Percentiles rank a stretch among this genome's conserved stretches.
phyloP scores from a whole-genome alignment of 1,140 invertebrate genomes.

The Medauroidea extradentata region DNA sequence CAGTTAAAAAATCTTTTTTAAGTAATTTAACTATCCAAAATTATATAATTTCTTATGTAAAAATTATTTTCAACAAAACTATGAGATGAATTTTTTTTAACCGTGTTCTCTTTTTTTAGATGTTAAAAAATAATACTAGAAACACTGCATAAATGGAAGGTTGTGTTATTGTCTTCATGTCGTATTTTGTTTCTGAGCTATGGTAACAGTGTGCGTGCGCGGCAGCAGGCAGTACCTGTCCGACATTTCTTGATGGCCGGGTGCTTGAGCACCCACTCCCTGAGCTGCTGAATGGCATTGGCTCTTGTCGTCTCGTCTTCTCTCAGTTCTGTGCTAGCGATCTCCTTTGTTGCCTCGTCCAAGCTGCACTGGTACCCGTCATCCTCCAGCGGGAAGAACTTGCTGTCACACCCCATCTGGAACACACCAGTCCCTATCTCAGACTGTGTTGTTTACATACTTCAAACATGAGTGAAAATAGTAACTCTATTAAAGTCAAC shows the following conservation, averaged over 20 bases:
- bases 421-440: too few relatives aligned
- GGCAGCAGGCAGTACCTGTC: slow-evolving; percentile 52
- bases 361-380: slow-evolving; percentile 21
- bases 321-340: slow-evolving; percentile 63
- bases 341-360: slow-evolving; percentile 45
- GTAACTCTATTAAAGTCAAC: too few relatives aligned
- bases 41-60: too few relatives aligned
- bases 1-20: too few relatives aligned
- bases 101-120: neutral
- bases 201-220: neutral
- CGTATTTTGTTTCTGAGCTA: too few relatives aligned
- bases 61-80: too few relatives aligned
- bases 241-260: slow-evolving; percentile 68
- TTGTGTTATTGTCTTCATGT: neutral
- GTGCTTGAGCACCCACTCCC: slow-evolving; percentile 73
- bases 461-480: too few relatives aligned
- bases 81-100: too few relatives aligned
- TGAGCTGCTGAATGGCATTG: slow-evolving; percentile 63
- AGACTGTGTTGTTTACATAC: too few relatives aligned
- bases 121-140: neutral
- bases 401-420: neutral
- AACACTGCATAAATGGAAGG: neutral
- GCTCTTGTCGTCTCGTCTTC: slow-evolving; percentile 66
- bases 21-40: too few relatives aligned
- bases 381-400: neutral